Evolutionary conservation across 2,113 vertebrate species (phyloP).

Genomic region (Macaca mulatta): DNA sequence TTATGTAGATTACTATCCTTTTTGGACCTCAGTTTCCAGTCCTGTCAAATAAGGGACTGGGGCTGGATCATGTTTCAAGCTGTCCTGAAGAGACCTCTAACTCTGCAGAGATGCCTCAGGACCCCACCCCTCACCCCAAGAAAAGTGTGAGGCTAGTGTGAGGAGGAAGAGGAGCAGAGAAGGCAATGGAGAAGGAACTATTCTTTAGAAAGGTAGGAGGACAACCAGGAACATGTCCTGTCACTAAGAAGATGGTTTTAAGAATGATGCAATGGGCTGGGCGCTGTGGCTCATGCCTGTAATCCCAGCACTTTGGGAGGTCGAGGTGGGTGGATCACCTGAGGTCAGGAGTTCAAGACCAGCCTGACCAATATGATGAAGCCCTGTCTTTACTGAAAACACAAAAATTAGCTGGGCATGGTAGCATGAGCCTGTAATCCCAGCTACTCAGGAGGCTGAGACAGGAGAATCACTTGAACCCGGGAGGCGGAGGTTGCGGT

Average conservation of each 20-base stretch:
- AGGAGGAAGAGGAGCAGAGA: neutral
- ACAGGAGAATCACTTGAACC: no score
- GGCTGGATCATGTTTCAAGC: neutral
- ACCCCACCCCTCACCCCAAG: no score
- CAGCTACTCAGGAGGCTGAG: no score
- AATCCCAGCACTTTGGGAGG: no score
- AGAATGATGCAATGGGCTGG: neutral
- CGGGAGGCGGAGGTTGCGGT: no score
- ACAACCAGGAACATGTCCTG: neutral
- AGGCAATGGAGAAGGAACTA: neutral
- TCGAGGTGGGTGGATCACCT: no score
- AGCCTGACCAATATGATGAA: no score
- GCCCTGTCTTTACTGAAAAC: no score
- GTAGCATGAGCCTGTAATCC: no score
- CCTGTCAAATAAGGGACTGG: neutral
- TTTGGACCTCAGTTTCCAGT: slow-evolving; percentile 7
- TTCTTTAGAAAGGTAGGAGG: neutral
- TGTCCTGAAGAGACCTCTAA: neutral
- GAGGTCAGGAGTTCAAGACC: no score
- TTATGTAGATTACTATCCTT: neutral
- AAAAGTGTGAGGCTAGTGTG: neutral
- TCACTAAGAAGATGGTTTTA: neutral
- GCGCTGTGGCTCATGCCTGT: no score
- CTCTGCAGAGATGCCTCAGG: neutral
- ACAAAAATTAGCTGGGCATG: no score